Percentiles rank a stretch among this genome's conserved stretches.
Conservation (phyloP, 2,113 vertebrate genomes). For the Bubo blakistoni region DNA sequence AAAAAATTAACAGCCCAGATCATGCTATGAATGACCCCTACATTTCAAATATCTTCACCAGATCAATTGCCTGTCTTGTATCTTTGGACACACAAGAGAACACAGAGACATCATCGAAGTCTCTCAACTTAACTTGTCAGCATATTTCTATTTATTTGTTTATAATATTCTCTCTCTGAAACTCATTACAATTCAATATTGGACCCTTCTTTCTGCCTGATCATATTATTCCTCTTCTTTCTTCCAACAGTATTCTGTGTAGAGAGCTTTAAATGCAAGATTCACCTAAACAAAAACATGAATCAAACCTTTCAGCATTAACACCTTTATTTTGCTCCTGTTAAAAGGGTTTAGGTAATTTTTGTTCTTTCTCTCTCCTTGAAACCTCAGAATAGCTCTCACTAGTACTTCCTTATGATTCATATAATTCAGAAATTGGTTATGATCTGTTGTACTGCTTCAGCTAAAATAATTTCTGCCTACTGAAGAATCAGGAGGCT, state of each 20-base stretch:
- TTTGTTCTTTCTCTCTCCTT: background rate
- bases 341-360: background rate
- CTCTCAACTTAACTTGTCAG: background rate
- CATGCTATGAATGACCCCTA: background rate
- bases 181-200: background rate
- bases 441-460: background rate
- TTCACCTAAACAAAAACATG: background rate
- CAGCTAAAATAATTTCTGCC: background rate
- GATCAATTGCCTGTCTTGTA: background rate
- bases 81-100: background rate
- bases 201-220: background rate
- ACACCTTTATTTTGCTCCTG: background rate
- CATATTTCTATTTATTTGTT: background rate
- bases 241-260: background rate
- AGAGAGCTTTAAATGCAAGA: background rate
- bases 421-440: background rate
- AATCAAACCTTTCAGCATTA: background rate
- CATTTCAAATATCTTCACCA: background rate
- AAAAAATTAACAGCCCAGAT: background rate
- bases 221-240: background rate
- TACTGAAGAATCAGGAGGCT: background rate
- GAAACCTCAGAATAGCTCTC: background rate
- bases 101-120: background rate
- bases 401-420: background rate
- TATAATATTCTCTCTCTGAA: background rate